phyloP scores from a whole-genome alignment of 2,888 invertebrate genomes.

The Yponomeuta sedellus region DNA sequence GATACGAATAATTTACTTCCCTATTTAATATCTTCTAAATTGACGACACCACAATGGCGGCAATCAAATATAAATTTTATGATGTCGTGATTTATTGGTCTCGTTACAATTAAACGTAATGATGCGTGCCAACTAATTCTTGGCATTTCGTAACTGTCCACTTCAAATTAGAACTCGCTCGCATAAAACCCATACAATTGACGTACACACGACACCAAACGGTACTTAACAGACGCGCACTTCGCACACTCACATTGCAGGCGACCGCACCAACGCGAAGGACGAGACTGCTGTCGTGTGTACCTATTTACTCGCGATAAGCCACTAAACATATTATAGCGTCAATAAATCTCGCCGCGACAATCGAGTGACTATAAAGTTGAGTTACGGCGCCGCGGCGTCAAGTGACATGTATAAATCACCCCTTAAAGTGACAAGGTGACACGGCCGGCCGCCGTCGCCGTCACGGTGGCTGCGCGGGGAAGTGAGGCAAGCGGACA shows the following conservation, averaged over 20 bases:
- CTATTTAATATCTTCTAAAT: not conserved
- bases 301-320: not conserved
- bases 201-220: no score
- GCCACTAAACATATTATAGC: not conserved
- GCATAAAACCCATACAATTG: not conserved
- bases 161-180: not conserved
- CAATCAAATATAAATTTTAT: not conserved
- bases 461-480: slow-evolving; percentile 16
- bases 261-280: no score
- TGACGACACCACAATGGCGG: not conserved
- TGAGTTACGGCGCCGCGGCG: not conserved
- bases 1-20: not conserved
- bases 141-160: not conserved
- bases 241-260: no score
- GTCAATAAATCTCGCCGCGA: not conserved
- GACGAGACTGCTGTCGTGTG: not conserved
- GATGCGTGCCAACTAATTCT: not conserved
- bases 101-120: not conserved
- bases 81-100: not conserved
- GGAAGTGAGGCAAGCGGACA: slow-evolving; percentile 19
- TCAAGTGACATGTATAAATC: slow-evolving; percentile 6
- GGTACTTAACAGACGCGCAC: no score
- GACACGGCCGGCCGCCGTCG: slow-evolving; percentile 4
- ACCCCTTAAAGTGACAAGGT: not conserved
- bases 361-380: not conserved